Conservation (phyloP, 2,888 invertebrate species). For the Hymenopus coronatus region DNA sequence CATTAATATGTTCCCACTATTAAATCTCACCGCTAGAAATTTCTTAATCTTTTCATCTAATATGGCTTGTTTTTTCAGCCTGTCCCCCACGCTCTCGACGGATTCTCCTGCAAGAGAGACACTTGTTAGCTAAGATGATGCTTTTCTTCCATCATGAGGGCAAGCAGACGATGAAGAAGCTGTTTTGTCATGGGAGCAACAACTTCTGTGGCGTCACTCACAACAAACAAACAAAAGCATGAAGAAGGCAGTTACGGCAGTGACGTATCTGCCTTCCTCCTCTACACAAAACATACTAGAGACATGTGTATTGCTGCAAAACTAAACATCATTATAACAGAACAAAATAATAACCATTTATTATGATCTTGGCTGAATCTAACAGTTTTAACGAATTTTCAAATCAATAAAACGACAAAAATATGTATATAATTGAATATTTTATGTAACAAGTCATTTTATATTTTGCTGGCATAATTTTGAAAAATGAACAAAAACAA, state of each 20-base stretch:
- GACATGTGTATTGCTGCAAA: neutral
- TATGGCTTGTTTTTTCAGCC: conserved; percentile 80
- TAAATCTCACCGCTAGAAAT: conserved; percentile 78
- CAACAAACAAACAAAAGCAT: too few relatives aligned
- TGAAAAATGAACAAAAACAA: too few relatives aligned
- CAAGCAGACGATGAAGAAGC: neutral
- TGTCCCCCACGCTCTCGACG: conserved; percentile 53
- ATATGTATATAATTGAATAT: too few relatives aligned
- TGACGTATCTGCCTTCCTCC: neutral
- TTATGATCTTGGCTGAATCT: neutral
- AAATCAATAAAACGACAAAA: too few relatives aligned
- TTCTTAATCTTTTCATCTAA: conserved; percentile 92
- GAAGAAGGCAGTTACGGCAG: neutral
- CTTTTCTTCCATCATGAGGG: neutral
- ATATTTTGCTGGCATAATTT: too few relatives aligned
- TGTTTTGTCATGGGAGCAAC: conserved; percentile 37
- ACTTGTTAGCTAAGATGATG: conserved; percentile 7
- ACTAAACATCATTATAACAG: neutral
- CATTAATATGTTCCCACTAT: conserved; percentile 1
- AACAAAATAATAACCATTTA: neutral
- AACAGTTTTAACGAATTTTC: too few relatives aligned
- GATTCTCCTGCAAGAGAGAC: conserved; percentile 40
- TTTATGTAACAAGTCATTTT: too few relatives aligned
- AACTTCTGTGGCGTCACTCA: conserved; percentile 41
- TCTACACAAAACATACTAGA: neutral